phyloP scores from a whole-genome alignment of 1,140 invertebrate genomes.

The Bombus waltoni region DNA sequence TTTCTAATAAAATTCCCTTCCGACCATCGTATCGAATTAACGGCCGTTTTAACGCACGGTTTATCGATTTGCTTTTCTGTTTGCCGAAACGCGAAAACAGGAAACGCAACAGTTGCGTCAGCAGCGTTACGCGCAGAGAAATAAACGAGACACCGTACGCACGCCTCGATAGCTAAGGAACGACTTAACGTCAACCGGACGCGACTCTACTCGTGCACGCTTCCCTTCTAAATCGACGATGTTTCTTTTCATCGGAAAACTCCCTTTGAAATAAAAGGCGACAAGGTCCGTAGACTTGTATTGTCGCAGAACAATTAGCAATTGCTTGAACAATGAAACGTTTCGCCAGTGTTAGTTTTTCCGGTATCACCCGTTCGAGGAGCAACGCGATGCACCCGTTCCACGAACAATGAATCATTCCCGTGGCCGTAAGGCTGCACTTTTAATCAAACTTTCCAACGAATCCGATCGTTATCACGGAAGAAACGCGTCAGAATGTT shows the following conservation, averaged over 20 bases:
- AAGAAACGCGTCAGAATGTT: neutral
- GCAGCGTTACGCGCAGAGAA: neutral
- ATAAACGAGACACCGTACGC: neutral
- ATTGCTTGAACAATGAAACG: neutral
- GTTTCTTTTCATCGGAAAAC: neutral
- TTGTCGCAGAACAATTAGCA: neutral
- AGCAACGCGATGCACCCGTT: conserved; percentile 22
- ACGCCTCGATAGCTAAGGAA: neutral
- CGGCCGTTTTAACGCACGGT: no score
- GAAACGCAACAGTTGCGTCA: neutral
- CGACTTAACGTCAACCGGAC: no score
- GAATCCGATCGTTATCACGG: conserved; percentile 57
- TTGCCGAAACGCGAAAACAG: neutral
- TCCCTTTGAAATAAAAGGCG: neutral
- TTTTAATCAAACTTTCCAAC: conserved; percentile 59
- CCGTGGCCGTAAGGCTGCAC: neutral
- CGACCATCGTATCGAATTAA: neutral
- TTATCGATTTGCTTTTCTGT: neutral
- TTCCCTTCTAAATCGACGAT: neutral
- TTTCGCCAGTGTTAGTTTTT: neutral
- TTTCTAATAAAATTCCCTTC: neutral
- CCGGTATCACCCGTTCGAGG: neutral
- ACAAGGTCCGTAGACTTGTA: neutral
- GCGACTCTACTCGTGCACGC: neutral
- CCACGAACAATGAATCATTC: conserved; percentile 55